These are phyloP conservation scores for Choristoneura rosaceana DNA, from an alignment of 2,888 invertebrate genomes.

Conservation along the genomic window DNA sequence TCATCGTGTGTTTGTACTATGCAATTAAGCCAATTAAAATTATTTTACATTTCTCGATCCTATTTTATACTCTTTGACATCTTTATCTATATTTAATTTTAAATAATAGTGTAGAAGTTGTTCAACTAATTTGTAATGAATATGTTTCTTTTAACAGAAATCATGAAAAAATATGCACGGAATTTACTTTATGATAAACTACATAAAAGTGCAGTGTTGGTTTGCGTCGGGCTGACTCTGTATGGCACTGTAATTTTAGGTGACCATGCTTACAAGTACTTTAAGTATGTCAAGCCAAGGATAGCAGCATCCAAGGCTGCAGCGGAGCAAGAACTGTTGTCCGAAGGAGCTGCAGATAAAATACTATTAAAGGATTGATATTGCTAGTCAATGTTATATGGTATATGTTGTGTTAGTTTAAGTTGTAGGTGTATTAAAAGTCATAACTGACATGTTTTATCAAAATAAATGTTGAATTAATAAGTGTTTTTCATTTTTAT, in stretches of 20 bases:
- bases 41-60: background rate
- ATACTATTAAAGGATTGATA: slow-evolving; percentile 55
- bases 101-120: background rate
- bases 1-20: background rate
- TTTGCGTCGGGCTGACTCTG: slow-evolving; percentile 76
- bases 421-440: slow-evolving; percentile 36
- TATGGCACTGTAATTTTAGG: slow-evolving; percentile 65
- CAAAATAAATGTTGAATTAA: slow-evolving; percentile 18
- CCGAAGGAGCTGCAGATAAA: slow-evolving; percentile 79
- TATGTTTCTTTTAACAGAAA: slow-evolving; percentile 51
- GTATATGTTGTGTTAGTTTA: slow-evolving; percentile 44
- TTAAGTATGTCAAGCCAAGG: slow-evolving; percentile 73
- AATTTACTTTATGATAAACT: slow-evolving; percentile 75
- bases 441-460: slow-evolving; percentile 20
- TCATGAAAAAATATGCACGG: slow-evolving; percentile 77
- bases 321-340: slow-evolving; percentile 75
- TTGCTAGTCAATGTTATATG: slow-evolving; percentile 20
- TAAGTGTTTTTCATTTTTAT: background rate
- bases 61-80: no score
- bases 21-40: background rate
- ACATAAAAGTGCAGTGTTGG: slow-evolving; percentile 76
- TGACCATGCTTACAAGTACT: slow-evolving; percentile 75
- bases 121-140: background rate
- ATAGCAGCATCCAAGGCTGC: slow-evolving; percentile 66
- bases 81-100: no score